phyloP scores from a whole-genome alignment of 2,888 invertebrate species.

The Caenorhabditis angaria region DNA sequence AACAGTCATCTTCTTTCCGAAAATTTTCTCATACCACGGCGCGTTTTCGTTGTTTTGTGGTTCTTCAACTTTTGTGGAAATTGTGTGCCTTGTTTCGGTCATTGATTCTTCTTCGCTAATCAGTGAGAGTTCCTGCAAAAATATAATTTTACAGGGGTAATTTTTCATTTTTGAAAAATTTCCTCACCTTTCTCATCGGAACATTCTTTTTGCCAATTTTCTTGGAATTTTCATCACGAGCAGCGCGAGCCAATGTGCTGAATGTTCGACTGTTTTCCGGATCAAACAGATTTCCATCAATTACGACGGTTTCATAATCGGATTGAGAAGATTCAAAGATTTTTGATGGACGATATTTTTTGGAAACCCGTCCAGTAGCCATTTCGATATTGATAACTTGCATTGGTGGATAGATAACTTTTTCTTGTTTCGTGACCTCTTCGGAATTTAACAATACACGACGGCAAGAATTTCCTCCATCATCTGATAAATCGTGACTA shows the following conservation, averaged over 20 bases:
- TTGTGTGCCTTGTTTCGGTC: slow-evolving; percentile 24
- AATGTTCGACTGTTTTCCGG: slow-evolving; percentile 40
- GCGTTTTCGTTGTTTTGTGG: too few relatives aligned
- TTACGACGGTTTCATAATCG: slow-evolving; percentile 32
- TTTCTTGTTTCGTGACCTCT: slow-evolving; percentile 6
- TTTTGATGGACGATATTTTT: too few relatives aligned
- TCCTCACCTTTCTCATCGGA: slow-evolving; percentile 15
- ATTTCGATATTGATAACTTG: slow-evolving; percentile 43
- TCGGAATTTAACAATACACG: slow-evolving; percentile 2
- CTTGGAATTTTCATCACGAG: slow-evolving; percentile 28
- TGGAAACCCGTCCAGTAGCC: slow-evolving; percentile 38
- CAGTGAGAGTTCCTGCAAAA: slow-evolving; percentile 30
- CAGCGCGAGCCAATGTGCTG: slow-evolving; percentile 36
- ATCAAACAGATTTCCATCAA: slow-evolving; percentile 32
- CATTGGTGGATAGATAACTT: slow-evolving; percentile 35
- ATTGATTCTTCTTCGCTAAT: slow-evolving; percentile 40
- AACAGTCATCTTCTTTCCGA: slow-evolving; percentile 40
- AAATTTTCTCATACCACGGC: slow-evolving; percentile 44
- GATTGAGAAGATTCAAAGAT: slow-evolving; percentile 35
- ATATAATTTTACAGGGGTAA: not conserved
- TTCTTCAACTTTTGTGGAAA: too few relatives aligned
- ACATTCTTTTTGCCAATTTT: slow-evolving; percentile 14
- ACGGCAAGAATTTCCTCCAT: slow-evolving; percentile 2
- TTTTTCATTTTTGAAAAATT: not conserved
- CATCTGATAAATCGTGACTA: slow-evolving; percentile 25